Evolutionary conservation across 2,113 vertebrate genomes (phyloP), one percentile per base, ranked within the genome.

Genomic region (Vanacampus margaritifer): DNA sequence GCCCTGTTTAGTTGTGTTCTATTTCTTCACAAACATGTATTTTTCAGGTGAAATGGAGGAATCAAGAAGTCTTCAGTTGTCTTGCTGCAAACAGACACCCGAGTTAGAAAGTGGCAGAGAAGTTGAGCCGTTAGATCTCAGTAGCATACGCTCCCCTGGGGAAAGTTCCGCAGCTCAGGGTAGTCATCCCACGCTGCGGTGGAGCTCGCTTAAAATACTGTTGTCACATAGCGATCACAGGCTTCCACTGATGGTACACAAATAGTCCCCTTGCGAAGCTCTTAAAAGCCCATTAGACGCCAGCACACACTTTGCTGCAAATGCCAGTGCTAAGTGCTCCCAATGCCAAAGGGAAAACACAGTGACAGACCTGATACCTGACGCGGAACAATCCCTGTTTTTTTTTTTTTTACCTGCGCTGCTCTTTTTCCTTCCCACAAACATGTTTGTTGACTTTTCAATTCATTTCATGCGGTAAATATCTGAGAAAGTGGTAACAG

Each of bases 221-320:
- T 87, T 86, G 89, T 88, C 83, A 79, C 85, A 69, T 82, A 88
- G 86, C 84, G 89, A 82, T 89, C 89, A 82, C 77, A 88, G 71
- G 65, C 76, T 80, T 79, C 48, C 77, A 70, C 79, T 84, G 80
- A 89, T 88, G 88, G 86, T 80, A 82, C 88, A 86, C 91, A 91
- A 88, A 89, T 88, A 89, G 85, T 90, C 71, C 89, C 86, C 71
- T 81, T 80, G 84, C 78, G 51, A 77, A 36, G 71, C 87, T 89
- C 83, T 88, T 84, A 85, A 90, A 91, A 88, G 88, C 85, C 92
- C 89, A 74, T 91, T 88, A 85, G 84, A 90, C 87, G 66, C 85
- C 73, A 85, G 48, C 79, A 71, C 68, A 75, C 84, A 82, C 84
- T 53, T 82, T 78, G 80, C 86, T 69, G 85, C 88, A 39, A 73